phyloP scores from a whole-genome alignment of 2,797 vertebrate species.

The Cetoscarus ocellatus region DNA sequence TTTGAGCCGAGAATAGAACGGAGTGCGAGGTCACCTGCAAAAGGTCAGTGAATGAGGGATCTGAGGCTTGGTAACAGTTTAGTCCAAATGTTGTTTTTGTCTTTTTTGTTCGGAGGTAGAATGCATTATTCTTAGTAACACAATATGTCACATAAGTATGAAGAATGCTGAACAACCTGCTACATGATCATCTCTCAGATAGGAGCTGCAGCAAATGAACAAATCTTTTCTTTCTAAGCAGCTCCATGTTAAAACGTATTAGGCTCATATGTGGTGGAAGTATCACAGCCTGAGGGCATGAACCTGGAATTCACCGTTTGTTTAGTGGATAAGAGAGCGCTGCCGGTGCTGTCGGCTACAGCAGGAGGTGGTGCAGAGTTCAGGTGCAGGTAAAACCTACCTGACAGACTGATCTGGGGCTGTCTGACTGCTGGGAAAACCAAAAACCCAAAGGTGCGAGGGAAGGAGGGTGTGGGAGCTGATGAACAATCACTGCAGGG shows the following conservation, averaged over 20 bases:
- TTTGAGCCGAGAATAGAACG: too few relatives aligned
- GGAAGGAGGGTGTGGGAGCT: constrained; percentile 37
- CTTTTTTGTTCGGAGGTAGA: too few relatives aligned
- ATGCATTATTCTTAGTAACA: constrained; percentile 1
- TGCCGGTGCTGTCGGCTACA: constrained; percentile 64
- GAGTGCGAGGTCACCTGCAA: too few relatives aligned
- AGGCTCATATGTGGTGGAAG: constrained; percentile 66
- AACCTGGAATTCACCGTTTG: constrained; percentile 81
- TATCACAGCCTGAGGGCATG: constrained; percentile 72
- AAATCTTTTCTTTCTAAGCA: constrained; percentile 61
- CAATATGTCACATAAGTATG: constrained; percentile 5
- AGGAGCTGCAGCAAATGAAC: constrained; percentile 43
- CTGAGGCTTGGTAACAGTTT: too few relatives aligned
- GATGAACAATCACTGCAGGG: constrained; percentile 71
- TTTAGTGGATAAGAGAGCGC: constrained; percentile 71
- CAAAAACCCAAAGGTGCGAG: neutral
- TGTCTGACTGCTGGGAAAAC: constrained; percentile 70
- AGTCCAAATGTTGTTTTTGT: too few relatives aligned
- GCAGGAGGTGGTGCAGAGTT: constrained; percentile 80
- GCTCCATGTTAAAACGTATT: constrained; percentile 81
- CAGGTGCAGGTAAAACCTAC: constrained; percentile 81
- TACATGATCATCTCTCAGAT: constrained; percentile 45
- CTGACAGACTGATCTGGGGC: constrained; percentile 76
- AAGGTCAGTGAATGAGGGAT: too few relatives aligned
- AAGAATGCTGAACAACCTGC: constrained; percentile 26